A percentile compares a stretch with the other conserved stretches of the same genome.
phyloP scores from a whole-genome alignment of 2,888 invertebrate genomes.

The Schrankia costaestrigalis region DNA sequence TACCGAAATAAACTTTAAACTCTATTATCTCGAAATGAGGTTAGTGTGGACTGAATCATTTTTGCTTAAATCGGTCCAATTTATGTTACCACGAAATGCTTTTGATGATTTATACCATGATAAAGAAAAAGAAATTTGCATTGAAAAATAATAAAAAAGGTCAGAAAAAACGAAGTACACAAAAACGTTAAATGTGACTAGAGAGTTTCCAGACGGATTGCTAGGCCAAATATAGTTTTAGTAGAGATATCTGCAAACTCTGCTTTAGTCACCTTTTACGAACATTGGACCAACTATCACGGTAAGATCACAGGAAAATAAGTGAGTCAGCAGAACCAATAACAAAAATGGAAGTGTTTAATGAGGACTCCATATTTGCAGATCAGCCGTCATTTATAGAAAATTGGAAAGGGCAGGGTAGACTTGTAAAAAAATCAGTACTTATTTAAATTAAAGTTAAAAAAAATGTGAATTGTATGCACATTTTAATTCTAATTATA shows the following conservation, averaged over 20 bases:
- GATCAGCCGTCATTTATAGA: slow-evolving; percentile 1
- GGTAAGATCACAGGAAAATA: background rate
- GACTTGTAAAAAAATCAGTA: background rate
- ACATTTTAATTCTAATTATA: background rate
- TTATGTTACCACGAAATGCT: too few relatives aligned
- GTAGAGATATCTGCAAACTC: too few relatives aligned
- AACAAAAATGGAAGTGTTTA: background rate
- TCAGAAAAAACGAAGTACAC: slow-evolving; percentile 1
- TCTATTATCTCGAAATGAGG: too few relatives aligned
- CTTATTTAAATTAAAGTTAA: background rate
- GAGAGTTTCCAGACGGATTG: too few relatives aligned
- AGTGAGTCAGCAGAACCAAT: background rate
- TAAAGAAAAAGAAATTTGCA: background rate
- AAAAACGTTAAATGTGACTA: background rate
- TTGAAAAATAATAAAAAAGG: background rate
- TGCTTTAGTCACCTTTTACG: too few relatives aligned
- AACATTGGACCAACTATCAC: background rate
- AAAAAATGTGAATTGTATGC: background rate
- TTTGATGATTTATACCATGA: background rate
- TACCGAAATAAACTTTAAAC: too few relatives aligned
- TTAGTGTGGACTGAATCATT: too few relatives aligned
- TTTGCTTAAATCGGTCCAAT: too few relatives aligned
- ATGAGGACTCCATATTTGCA: slow-evolving; percentile 2
- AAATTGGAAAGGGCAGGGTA: slow-evolving; percentile 1
- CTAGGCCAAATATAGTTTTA: too few relatives aligned